phyloP scores from a whole-genome alignment of 2,888 invertebrate genomes.

The Blastobasis lacticolella region DNA sequence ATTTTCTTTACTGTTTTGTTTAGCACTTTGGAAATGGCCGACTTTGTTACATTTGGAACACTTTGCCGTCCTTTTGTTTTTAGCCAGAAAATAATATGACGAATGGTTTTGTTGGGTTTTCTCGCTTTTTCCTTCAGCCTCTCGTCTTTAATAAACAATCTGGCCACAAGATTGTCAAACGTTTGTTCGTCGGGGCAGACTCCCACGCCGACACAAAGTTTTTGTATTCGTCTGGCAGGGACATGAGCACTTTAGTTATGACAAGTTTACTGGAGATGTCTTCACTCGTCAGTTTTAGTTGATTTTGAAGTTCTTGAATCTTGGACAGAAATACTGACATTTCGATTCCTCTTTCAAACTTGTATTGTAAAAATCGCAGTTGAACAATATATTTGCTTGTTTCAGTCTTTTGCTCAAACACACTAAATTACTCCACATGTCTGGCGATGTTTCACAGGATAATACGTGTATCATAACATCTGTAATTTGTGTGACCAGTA shows the following conservation, averaged over 20 bases:
- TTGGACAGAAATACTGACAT: constrained; percentile 24
- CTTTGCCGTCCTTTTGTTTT: neutral
- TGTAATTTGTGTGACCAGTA: constrained; percentile 21
- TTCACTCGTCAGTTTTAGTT: no score
- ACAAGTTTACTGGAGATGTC: no score
- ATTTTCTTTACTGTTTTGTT: no score
- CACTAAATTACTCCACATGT: constrained; percentile 28
- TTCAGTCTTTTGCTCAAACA: constrained; percentile 32
- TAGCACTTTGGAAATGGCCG: no score
- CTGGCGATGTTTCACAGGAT: constrained; percentile 18
- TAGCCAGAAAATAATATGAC: neutral
- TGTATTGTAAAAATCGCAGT: constrained; percentile 26
- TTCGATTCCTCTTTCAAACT: constrained; percentile 16
- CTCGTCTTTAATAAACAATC: constrained; percentile 21
- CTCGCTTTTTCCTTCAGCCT: constrained; percentile 10
- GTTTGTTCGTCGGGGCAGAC: no score
- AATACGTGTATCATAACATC: constrained; percentile 25
- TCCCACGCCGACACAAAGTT: no score
- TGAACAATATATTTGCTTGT: constrained; percentile 30
- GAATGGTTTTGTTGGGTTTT: neutral
- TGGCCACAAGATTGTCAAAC: no score
- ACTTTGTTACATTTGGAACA: neutral
- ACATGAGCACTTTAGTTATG: no score
- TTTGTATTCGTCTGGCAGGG: no score
- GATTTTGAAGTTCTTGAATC: no score